A percentile compares a stretch with the other conserved stretches of the same genome.
Conservation (phyloP, 1,140 invertebrate species). For the Papilio helenus region DNA sequence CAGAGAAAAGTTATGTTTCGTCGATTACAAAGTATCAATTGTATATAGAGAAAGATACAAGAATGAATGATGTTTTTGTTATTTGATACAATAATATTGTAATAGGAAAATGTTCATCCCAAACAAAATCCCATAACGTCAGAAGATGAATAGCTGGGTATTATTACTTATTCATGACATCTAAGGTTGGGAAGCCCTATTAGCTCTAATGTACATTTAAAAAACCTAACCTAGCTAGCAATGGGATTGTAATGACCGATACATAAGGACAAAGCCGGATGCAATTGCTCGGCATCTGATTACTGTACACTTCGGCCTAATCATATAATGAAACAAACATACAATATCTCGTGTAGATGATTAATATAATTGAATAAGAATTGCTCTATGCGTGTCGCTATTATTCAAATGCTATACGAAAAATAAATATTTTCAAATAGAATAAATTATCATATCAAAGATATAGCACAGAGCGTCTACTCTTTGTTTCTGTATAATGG, state of each 20-base stretch:
- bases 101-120: slow-evolving; percentile 5
- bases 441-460: neutral
- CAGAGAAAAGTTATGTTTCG: neutral
- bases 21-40: neutral
- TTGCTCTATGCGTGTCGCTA: neutral
- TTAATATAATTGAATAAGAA: neutral
- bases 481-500: slow-evolving; percentile 2
- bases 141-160: neutral
- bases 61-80: neutral
- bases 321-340: neutral
- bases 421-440: neutral
- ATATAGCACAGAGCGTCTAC: neutral
- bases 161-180: neutral
- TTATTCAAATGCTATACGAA: neutral
- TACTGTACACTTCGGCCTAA: neutral
- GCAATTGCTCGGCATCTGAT: neutral
- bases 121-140: neutral
- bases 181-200: neutral
- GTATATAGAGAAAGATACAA: neutral
- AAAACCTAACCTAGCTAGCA: neutral
- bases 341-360: neutral
- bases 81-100: slow-evolving; percentile 31
- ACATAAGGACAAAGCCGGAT: neutral
- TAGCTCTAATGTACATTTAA: neutral
- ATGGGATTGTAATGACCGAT: neutral